These are phyloP conservation scores for Xiphias gladius DNA, from an alignment of 2,113 vertebrate species.

Conservation along the genomic window DNA sequence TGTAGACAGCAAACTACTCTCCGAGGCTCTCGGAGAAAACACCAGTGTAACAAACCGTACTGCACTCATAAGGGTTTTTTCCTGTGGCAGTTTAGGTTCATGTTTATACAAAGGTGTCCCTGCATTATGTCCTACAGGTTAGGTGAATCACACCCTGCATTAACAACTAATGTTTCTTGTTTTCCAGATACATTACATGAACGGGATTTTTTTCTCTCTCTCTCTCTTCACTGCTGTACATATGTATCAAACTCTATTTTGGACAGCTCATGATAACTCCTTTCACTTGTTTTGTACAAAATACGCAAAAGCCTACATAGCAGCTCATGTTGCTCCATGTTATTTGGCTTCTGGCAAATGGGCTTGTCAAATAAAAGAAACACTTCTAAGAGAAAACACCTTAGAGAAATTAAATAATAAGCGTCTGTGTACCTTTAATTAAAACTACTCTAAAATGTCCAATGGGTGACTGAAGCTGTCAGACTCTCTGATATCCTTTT, in stretches of 20 bases:
- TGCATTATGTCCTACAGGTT: background rate
- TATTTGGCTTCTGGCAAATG: slow-evolving; percentile 1
- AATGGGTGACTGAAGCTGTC: slow-evolving; percentile 25
- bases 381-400: slow-evolving; percentile 21
- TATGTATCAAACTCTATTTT: background rate
- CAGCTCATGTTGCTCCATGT: slow-evolving; percentile 4
- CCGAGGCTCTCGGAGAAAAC: background rate
- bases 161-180: slow-evolving; percentile 13
- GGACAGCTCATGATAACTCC: background rate
- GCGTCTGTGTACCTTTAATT: slow-evolving; percentile 7
- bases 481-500: slow-evolving; percentile 9
- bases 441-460: slow-evolving; percentile 12
- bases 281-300: slow-evolving; percentile 21
- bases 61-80: too few relatives aligned
- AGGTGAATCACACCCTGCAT: slow-evolving; percentile 3
- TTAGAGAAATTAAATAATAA: slow-evolving; percentile 20
- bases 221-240: background rate
- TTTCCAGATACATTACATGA: background rate
- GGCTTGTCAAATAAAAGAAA: slow-evolving; percentile 6
- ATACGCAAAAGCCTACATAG: background rate
- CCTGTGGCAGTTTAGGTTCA: background rate
- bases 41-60: background rate
- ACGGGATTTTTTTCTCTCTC: background rate
- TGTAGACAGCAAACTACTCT: background rate
- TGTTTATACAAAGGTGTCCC: background rate